Evolutionary conservation across 2,888 invertebrate genomes (phyloP).

Genomic region (Hoplodrina ambigua): DNA sequence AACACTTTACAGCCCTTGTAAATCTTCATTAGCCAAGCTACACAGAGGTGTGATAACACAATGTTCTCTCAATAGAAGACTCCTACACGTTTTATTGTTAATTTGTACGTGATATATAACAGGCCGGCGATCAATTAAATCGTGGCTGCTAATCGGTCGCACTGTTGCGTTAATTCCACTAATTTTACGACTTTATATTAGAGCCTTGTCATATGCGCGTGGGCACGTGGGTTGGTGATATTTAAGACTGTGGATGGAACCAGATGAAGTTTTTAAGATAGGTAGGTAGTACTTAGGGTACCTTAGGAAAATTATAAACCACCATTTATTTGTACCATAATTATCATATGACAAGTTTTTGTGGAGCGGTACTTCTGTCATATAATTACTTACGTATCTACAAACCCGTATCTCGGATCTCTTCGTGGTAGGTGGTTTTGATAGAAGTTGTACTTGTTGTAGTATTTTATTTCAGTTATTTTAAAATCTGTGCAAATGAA

Average conservation of each 20-base stretch:
- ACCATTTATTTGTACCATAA: no score
- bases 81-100: constrained; percentile 64
- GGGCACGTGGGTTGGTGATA: constrained; percentile 67
- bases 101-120: constrained; percentile 70
- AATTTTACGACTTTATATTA: constrained; percentile 72
- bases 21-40: constrained; percentile 27
- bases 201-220: constrained; percentile 51
- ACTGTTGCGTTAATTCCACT: constrained; percentile 71
- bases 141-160: constrained; percentile 70
- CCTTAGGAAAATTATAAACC: no score
- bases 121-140: constrained; percentile 67
- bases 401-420: no score
- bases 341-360: no score
- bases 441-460: no score
- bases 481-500: no score
- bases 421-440: no score
- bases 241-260: background rate
- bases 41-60: constrained; percentile 46
- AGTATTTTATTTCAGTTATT: no score
- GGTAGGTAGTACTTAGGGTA: no score
- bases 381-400: no score
- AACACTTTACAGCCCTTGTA: constrained; percentile 1
- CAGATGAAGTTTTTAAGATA: background rate
- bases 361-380: no score
- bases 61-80: constrained; percentile 40